A percentile compares a stretch with the other conserved stretches of the same genome.
Conservation (phyloP, 2,888 invertebrate genomes). For the Trachelus stipa region DNA sequence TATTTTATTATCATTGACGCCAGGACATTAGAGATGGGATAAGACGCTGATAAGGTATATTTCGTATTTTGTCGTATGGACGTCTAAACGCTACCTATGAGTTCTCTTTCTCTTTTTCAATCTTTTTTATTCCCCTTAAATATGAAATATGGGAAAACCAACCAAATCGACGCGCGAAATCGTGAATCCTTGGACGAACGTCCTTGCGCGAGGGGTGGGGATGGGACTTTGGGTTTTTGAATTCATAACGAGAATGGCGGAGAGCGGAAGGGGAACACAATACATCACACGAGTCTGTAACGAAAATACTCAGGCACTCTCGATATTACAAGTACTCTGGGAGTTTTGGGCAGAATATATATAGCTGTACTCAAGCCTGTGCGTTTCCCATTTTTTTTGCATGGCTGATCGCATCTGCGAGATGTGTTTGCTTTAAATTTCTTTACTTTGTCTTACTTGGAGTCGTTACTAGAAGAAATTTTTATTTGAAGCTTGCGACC, state of each 20-base stretch:
- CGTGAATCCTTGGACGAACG: not conserved
- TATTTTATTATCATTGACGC: not conserved
- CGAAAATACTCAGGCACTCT: not conserved
- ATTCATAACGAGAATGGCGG: not conserved
- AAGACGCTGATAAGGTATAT: not conserved
- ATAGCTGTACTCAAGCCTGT: not conserved
- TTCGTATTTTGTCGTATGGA: not conserved
- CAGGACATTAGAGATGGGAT: not conserved
- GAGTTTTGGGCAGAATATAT: not conserved
- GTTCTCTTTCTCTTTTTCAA: not conserved
- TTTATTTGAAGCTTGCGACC: not conserved
- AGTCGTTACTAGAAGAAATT: not conserved
- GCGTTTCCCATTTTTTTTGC: not conserved
- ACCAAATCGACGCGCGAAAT: not conserved
- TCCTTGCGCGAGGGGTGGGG: not conserved
- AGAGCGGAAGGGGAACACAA: not conserved
- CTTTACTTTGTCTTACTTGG: not conserved
- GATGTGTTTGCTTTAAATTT: too few relatives aligned
- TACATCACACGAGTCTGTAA: not conserved
- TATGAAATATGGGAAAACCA: not conserved
- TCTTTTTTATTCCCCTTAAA: not conserved
- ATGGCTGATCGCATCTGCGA: too few relatives aligned
- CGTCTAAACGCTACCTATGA: not conserved
- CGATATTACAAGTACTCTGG: not conserved
- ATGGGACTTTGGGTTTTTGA: not conserved